Percentiles rank a stretch among this genome's conserved stretches.
Conservation (phyloP, 1,140 invertebrate species). For the Drosophila mauritiana region DNA sequence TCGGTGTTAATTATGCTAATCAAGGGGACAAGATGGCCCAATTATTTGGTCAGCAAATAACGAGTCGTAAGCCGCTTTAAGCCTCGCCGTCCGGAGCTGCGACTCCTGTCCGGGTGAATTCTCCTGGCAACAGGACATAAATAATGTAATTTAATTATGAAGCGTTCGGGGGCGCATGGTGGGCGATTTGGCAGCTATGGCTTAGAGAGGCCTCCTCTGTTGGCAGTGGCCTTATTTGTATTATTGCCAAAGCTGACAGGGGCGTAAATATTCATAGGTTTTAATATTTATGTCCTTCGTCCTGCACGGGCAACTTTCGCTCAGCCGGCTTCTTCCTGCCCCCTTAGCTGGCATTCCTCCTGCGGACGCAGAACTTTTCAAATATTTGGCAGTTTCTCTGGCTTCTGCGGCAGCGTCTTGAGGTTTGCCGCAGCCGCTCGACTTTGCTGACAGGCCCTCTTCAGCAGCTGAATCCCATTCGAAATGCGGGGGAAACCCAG, state of each 20-base stretch:
- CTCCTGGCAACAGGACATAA: conserved; percentile 62
- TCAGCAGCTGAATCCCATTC: neutral
- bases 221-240: conserved; percentile 30
- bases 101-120: conserved; percentile 43
- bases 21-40: conserved; percentile 49
- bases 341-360: conserved; percentile 57
- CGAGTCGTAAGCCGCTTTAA: conserved; percentile 70
- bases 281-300: conserved; percentile 56
- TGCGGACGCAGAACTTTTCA: conserved; percentile 66
- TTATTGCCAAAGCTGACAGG: conserved; percentile 58
- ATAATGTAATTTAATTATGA: conserved; percentile 81
- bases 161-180: conserved; percentile 38
- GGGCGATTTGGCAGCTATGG: conserved; percentile 33
- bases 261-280: conserved; percentile 69
- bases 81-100: conserved; percentile 27
- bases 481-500: neutral
- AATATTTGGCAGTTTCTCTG: conserved; percentile 74
- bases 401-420: conserved; percentile 65
- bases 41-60: conserved; percentile 74
- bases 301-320: conserved; percentile 47
- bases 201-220: conserved; percentile 11
- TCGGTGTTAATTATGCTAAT: conserved; percentile 56
- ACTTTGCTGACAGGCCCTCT: conserved; percentile 25
- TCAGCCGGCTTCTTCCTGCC: conserved; percentile 31
- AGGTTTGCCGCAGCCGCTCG: conserved; percentile 59